phyloP scores from a whole-genome alignment of 2,888 invertebrate species.

The Branchipolynoe longqiensis region DNA sequence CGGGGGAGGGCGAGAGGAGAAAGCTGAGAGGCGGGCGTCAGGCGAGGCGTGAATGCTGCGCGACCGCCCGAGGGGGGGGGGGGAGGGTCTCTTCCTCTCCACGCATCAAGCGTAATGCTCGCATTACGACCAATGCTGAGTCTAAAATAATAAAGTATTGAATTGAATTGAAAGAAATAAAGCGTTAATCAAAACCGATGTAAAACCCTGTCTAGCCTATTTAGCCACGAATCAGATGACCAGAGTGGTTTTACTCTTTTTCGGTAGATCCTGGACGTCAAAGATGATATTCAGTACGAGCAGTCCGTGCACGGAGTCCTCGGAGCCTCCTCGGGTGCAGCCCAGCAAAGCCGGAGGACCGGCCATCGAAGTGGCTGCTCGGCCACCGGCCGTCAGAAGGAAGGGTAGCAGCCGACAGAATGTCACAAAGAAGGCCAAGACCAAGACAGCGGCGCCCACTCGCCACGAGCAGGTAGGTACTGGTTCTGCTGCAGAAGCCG shows the following conservation, averaged over 20 bases:
- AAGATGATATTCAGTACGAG: slow-evolving; percentile 12
- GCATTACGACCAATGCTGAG: too few species aligned
- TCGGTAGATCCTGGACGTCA: slow-evolving; percentile 16
- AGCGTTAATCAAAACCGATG: too few species aligned
- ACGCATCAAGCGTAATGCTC: too few species aligned
- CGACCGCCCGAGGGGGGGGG: too few species aligned
- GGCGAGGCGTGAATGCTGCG: too few species aligned
- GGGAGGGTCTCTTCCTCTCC: too few species aligned
- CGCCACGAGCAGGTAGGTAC: neutral
- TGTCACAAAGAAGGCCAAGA: neutral
- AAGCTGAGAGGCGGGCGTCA: too few species aligned
- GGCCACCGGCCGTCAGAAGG: neutral
- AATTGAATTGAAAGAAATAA: too few species aligned
- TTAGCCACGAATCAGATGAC: too few species aligned
- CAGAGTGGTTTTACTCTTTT: neutral
- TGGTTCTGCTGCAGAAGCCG: neutral
- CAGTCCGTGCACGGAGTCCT: neutral
- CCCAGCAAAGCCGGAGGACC: neutral
- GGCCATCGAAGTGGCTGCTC: neutral
- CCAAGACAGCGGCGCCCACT: neutral
- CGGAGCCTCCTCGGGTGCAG: neutral
- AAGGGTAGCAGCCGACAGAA: neutral
- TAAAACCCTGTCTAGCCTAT: too few species aligned
- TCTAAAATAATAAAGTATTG: too few species aligned
- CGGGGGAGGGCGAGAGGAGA: too few species aligned